Evolutionary conservation across 2,888 invertebrate genomes (phyloP), one percentile per base, ranked within the genome.

Genomic region (Rutpela maculata): DNA sequence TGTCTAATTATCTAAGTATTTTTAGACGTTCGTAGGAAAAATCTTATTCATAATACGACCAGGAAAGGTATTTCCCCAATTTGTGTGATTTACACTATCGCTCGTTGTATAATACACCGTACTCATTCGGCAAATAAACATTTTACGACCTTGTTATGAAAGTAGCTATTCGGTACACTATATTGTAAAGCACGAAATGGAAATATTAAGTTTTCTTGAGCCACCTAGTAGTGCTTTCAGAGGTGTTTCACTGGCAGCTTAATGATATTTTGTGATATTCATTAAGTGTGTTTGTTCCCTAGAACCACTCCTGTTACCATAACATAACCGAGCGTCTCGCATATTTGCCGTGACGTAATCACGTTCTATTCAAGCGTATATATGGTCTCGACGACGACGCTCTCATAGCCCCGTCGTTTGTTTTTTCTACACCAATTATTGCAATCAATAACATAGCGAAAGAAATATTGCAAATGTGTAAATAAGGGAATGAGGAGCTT

Each of bases 231-330:
- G 15, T 19, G 1, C 19, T 38, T 7, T 10, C 11, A 55, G 35
- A 59, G 1, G 38, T 38, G 38, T 57, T 74, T 77, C 82, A 80
- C 82, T 82, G 83, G 83, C 83, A 85, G 84, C 86, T 87, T 88
- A 88, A 87, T 88, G 87, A 89, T 86, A 87, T 88, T 88, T 88
- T 87, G 87, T 85, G 84, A 86, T 85, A 88, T 88, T 89, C 89
- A 88, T 89, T 88, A 89, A 88, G 88, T 85, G 86, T 87, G 86
- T 88, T 89, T 89, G 88, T 89, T 88, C 85, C 84, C 77, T 81
- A 75, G 82, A 83, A 84, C 84, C 85, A 82, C 84, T 82, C 84
- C 84, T 83, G 78, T 77, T 76, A 74, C 75, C 75, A 71, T 74
- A 79, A 79, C 76, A 77, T 76, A 66, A 63, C 57, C 69, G 70